These are phyloP conservation scores for Ceratina australensis DNA, from an alignment of 1,140 invertebrate species.

Conservation along the genomic window DNA sequence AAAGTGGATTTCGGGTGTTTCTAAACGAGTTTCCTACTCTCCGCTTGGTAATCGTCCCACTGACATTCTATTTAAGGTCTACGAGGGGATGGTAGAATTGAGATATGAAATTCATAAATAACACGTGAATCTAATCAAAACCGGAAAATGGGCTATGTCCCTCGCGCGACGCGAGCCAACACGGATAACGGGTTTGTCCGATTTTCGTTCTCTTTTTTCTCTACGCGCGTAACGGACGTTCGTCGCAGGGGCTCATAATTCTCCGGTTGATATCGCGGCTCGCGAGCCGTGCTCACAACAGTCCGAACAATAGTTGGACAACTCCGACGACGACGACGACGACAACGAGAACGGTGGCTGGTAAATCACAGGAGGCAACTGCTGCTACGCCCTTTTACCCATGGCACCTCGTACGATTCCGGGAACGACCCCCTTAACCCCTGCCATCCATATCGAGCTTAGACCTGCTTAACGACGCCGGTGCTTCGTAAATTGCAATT, in stretches of 20 bases:
- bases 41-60: not conserved
- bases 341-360: slow-evolving; percentile 11
- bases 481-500: slow-evolving; percentile 71
- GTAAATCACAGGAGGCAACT: slow-evolving; percentile 52
- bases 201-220: not conserved
- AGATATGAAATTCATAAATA: slow-evolving; percentile 1
- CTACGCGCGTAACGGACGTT: slow-evolving; percentile 26
- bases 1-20: not conserved
- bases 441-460: slow-evolving; percentile 70
- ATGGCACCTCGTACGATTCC: slow-evolving; percentile 51
- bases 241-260: slow-evolving; percentile 51
- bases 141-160: too few relatives aligned
- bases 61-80: not conserved
- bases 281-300: slow-evolving; percentile 33
- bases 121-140: not conserved
- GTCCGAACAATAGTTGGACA: slow-evolving; percentile 57
- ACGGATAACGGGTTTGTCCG: slow-evolving; percentile 4
- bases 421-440: slow-evolving; percentile 48
- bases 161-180: not conserved
- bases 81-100: not conserved
- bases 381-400: slow-evolving; percentile 36
- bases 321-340: slow-evolving; percentile 32
- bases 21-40: too few relatives aligned
- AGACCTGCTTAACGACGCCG: slow-evolving; percentile 71
- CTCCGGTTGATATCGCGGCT: slow-evolving; percentile 38